phyloP scores from a whole-genome alignment of 1,140 invertebrate species.

The Brachionus rubens region DNA sequence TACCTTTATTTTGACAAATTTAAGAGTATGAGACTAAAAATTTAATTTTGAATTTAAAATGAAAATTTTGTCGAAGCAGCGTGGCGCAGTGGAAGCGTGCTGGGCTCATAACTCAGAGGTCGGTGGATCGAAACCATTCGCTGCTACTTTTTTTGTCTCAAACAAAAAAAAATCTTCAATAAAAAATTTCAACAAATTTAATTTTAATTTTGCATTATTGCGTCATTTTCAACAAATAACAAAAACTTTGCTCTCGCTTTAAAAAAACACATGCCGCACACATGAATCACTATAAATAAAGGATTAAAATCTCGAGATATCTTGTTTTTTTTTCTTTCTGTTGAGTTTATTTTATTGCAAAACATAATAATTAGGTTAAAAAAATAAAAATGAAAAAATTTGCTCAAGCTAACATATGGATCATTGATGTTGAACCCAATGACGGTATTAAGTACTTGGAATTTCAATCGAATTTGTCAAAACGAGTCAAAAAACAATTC shows the following conservation, averaged over 20 bases:
- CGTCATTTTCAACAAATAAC: not conserved
- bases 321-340: too few relatives aligned
- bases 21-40: too few relatives aligned
- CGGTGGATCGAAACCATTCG: constrained; percentile 91
- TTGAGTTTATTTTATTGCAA: too few relatives aligned
- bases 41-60: too few relatives aligned
- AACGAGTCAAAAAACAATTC: not conserved
- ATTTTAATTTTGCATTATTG: constrained; percentile 20
- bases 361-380: too few relatives aligned
- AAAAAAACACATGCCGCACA: too few relatives aligned
- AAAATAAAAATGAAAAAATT: constrained; percentile 36
- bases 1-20: too few relatives aligned
- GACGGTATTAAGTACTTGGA: constrained; percentile 4
- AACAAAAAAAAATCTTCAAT: too few relatives aligned
- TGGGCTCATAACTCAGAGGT: constrained; percentile 96
- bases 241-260: not conserved
- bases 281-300: too few relatives aligned
- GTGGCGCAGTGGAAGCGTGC: constrained; percentile 95
- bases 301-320: too few relatives aligned
- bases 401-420: constrained; percentile 22
- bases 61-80: constrained; percentile 67
- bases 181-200: constrained; percentile 16
- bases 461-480: not conserved
- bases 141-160: constrained; percentile 66
- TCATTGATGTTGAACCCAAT: not conserved